Evolutionary conservation across 2,888 invertebrate genomes (phyloP).

Genomic region (Temnothorax ravouxi): DNA sequence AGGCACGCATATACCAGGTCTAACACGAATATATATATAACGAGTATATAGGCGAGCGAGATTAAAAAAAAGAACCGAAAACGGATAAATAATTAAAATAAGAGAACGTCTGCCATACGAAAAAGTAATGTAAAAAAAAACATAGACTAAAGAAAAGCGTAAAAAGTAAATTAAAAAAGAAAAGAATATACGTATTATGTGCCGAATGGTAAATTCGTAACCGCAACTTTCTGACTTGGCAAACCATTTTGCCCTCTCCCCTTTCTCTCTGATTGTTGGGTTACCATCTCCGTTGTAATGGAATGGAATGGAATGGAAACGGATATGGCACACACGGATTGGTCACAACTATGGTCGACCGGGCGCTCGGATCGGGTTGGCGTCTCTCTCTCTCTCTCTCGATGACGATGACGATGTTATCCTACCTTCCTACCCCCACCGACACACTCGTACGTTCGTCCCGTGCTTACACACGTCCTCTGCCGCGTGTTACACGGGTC

Average conservation of each 20-base stretch:
- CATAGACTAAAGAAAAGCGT: constrained; percentile 52
- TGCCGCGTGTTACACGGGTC: constrained; percentile 79
- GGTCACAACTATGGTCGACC: constrained; percentile 81
- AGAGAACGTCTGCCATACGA: constrained; percentile 49
- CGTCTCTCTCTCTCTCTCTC: constrained; percentile 64
- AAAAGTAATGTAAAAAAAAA: constrained; percentile 64
- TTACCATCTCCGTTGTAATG: constrained; percentile 87
- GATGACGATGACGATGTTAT: constrained; percentile 68
- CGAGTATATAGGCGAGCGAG: constrained; percentile 59
- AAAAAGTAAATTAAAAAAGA: constrained; percentile 65
- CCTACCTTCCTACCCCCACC: constrained; percentile 74
- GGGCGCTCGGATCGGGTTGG: constrained; percentile 79
- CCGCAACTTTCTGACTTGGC: constrained; percentile 88
- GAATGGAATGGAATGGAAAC: constrained; percentile 85
- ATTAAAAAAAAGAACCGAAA: constrained; percentile 35
- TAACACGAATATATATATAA: constrained; percentile 64
- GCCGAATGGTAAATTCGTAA: constrained; percentile 84
- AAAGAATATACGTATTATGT: constrained; percentile 79
- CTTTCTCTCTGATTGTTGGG: constrained; percentile 90
- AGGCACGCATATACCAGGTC: constrained; percentile 63
- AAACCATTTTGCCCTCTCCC: constrained; percentile 90
- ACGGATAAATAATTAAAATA: constrained; percentile 52
- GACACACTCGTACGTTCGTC: constrained; percentile 77
- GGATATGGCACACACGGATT: constrained; percentile 81
- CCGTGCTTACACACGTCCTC: constrained; percentile 78